phyloP scores from a whole-genome alignment of 1,140 invertebrate genomes.

The Epicauta chinensis region DNA sequence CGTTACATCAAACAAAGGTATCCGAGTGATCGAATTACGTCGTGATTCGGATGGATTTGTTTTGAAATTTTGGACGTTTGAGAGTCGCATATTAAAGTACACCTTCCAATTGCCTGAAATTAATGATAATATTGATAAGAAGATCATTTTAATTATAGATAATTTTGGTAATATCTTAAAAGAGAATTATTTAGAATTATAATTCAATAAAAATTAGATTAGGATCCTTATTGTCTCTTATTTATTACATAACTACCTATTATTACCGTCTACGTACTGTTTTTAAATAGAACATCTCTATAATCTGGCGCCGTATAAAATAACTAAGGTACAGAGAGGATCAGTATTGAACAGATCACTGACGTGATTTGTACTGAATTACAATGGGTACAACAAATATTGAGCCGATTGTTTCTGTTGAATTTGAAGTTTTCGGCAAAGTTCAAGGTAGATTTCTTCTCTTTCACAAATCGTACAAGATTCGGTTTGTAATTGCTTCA shows the following conservation, averaged over 20 bases:
- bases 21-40: constrained; percentile 63
- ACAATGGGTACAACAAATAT: constrained; percentile 14
- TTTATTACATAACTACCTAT: constrained; percentile 11
- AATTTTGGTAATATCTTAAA: constrained; percentile 52
- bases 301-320: constrained; percentile 4
- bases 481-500: background rate
- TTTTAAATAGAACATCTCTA: constrained; percentile 12
- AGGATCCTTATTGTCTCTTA: constrained; percentile 1
- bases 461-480: constrained; percentile 1
- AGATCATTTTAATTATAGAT: constrained; percentile 51
- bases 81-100: constrained; percentile 48
- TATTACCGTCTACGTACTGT: constrained; percentile 10
- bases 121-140: constrained; percentile 44
- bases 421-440: constrained; percentile 83
- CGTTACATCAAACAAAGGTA: constrained; percentile 56
- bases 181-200: constrained; percentile 5
- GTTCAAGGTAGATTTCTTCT: constrained; percentile 66
- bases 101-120: constrained; percentile 49
- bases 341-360: too few species aligned
- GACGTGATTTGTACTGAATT: too few species aligned
- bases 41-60: constrained; percentile 55
- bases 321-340: too few species aligned
- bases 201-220: too few species aligned
- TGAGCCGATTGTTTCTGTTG: constrained; percentile 64
- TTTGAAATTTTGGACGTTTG: constrained; percentile 61